These are phyloP conservation scores for Mercenaria mercenaria DNA, from an alignment of 1,140 invertebrate genomes.

Conservation along the genomic window DNA sequence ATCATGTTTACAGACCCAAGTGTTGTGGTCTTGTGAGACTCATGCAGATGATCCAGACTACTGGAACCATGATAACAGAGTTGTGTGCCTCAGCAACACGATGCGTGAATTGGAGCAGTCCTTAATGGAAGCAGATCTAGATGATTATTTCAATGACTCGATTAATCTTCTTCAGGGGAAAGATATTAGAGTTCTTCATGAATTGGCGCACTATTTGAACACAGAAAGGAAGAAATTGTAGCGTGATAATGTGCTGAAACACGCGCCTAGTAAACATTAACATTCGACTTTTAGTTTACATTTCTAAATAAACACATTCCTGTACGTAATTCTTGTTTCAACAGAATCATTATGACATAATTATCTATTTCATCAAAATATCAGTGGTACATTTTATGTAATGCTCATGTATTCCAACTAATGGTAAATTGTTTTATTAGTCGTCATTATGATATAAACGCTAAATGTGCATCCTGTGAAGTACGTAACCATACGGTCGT, in stretches of 20 bases:
- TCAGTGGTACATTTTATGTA: too few species aligned
- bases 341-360: too few species aligned
- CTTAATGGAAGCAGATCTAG: not conserved
- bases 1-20: not conserved
- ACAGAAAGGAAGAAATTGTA: not conserved
- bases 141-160: not conserved
- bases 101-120: not conserved
- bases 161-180: not conserved
- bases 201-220: not conserved
- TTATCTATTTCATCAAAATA: too few species aligned
- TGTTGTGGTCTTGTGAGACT: not conserved
- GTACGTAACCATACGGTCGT: too few species aligned
- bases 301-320: too few species aligned
- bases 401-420: too few species aligned
- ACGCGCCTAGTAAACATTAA: too few species aligned
- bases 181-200: not conserved
- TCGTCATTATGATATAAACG: too few species aligned
- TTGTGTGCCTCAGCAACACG: not conserved
- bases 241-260: not conserved
- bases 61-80: not conserved
- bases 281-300: too few species aligned
- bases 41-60: not conserved
- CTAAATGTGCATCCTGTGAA: too few species aligned
- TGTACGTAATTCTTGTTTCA: too few species aligned
- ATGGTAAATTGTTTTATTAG: too few species aligned